Base-by-base conservation (phyloP, 2,113 vertebrate genomes). In the Poicephalus gulielmi region DNA sequence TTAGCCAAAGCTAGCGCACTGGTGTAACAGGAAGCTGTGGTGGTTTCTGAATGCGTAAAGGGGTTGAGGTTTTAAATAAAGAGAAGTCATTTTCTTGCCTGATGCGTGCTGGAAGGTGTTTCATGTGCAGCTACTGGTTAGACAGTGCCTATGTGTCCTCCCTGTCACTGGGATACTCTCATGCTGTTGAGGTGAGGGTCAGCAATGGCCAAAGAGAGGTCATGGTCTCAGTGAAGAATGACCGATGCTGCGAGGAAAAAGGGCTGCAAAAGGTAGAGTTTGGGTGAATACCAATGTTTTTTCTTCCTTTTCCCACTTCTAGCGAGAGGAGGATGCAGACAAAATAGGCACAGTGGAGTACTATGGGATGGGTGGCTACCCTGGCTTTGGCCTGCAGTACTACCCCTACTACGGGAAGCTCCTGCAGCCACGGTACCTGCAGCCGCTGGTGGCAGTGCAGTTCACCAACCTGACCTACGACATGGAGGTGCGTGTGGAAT, bases 341-440 rank as follows among this genome's bases (percentile, higher is more conserved):
- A 98, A 98, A 55, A 27, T 99, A 0, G 97, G 98, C 24, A 81
- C 49, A 0, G 97, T 99, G 91, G 97, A 98, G 46, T 99, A 99
- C 94, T 99, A 96, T 0, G 99, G 99, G 53, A 12, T 99, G 68
- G 97, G 93, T 0, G 96, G 97, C 76, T 94, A 63, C 4, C 19
- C 92, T 0, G 99, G 99, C 52, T 99, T 99, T 22, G 99, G 98
- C 7, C 98, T 99, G 70, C 99, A 99, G 97, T 99, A 99, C 96
- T 99, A 99, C 87, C 99, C 99, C 3, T 99, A 99, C 98, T 99
- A 99, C 1, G 99, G 99, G 83, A 99, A 98, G 86, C 97, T 98
- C 59, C 98, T 99, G 93, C 99, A 99, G 71, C 98, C 98, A 0
- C 47, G 97, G n/a, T 99, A 99, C 98, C 98, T 99, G 90, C 99